Evolutionary conservation across 2,888 invertebrate genomes (phyloP).

Genomic region (Lithophane socia): DNA sequence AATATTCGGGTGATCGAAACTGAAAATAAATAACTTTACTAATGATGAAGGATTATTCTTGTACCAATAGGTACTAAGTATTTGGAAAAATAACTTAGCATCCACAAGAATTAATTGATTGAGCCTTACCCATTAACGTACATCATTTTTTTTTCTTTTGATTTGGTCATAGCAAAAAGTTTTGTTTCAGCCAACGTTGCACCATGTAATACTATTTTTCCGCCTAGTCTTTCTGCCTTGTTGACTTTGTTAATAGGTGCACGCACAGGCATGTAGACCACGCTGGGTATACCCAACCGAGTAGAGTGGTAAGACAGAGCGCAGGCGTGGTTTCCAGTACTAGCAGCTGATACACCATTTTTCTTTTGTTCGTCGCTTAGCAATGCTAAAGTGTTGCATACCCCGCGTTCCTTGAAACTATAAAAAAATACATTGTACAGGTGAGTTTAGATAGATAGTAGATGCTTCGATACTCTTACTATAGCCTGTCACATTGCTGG

Average conservation of each 20-base stretch:
- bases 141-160: conserved; percentile 92
- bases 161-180: conserved; percentile 93
- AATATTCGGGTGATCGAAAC: conserved; percentile 97
- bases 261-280: conserved; percentile 96
- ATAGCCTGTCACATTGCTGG: neutral
- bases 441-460: neutral
- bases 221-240: conserved; percentile 76
- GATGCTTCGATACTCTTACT: neutral
- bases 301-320: conserved; percentile 94
- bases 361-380: conserved; percentile 93
- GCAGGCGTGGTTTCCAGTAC: conserved; percentile 97
- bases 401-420: conserved; percentile 98
- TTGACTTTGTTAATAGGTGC: conserved; percentile 98
- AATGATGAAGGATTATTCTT: neutral
- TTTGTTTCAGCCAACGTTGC: conserved; percentile 95
- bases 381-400: conserved; percentile 94
- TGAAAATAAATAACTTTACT: conserved; percentile 74
- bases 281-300: conserved; percentile 92
- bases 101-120: neutral
- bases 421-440: conserved; percentile 10
- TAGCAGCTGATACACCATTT: conserved; percentile 96
- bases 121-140: conserved; percentile 96
- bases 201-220: conserved; percentile 90
- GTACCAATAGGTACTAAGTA: neutral
- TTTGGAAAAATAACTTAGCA: neutral